These are phyloP conservation scores for Vicugna pacos DNA, from an alignment of 2,113 vertebrate species.

Conservation along the genomic window DNA sequence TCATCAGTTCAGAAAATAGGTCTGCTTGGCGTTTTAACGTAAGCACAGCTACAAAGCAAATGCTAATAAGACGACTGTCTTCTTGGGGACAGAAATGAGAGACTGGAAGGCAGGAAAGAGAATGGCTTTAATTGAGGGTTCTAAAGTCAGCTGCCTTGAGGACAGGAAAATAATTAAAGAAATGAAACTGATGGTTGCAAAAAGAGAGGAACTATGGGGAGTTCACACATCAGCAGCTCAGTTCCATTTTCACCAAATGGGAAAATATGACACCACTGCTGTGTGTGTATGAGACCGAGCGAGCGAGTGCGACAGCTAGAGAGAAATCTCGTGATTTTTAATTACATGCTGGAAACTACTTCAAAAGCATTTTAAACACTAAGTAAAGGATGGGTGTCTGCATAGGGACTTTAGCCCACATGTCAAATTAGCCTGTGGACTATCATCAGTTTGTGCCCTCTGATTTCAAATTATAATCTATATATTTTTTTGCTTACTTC, in stretches of 20 bases:
- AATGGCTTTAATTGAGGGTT: neutral
- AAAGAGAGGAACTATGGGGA: neutral
- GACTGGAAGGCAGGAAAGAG: neutral
- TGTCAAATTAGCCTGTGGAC: neutral
- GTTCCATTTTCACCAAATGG: neutral
- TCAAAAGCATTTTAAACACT: neutral
- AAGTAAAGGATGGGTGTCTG: neutral
- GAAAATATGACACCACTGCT: neutral
- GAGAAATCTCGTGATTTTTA: neutral
- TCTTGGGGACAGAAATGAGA: neutral
- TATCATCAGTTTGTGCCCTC: neutral
- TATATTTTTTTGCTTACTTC: neutral
- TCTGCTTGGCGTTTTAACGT: neutral
- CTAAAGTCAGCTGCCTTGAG: neutral
- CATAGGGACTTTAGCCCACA: neutral
- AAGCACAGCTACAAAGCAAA: neutral
- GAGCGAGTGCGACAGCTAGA: neutral
- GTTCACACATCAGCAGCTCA: neutral
- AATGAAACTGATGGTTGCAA: neutral
- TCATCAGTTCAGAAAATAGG: neutral
- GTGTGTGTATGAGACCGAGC: too few relatives aligned
- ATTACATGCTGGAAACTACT: neutral
- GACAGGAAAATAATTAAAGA: neutral
- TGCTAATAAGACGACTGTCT: neutral
- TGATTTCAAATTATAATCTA: neutral